Evolutionary conservation across 2,888 invertebrate species (phyloP).

Genomic region (Abscondita cerata): DNA sequence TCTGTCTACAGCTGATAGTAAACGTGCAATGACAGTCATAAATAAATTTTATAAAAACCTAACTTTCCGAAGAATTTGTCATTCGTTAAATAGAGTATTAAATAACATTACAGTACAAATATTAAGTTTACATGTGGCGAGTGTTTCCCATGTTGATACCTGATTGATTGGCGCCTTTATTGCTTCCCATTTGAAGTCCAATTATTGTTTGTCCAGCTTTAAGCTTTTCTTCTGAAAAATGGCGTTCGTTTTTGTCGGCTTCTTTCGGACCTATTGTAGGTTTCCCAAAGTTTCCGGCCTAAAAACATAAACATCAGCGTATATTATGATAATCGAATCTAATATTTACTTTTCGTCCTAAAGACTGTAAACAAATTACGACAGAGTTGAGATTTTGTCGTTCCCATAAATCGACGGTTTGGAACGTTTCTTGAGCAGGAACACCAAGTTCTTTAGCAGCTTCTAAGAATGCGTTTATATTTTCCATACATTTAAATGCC

Average conservation of each 20-base stretch:
- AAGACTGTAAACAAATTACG: slow-evolving; percentile 91
- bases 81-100: slow-evolving; percentile 29
- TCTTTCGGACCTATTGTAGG: slow-evolving; percentile 96
- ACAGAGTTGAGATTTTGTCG: slow-evolving; percentile 95
- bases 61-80: slow-evolving; percentile 22
- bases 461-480: slow-evolving; percentile 92
- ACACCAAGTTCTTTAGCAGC: slow-evolving; percentile 87
- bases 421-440: slow-evolving; percentile 93
- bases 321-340: not conserved
- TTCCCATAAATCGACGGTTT: slow-evolving; percentile 98
- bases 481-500: slow-evolving; percentile 99
- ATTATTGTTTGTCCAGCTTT: slow-evolving; percentile 93
- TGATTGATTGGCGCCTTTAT: slow-evolving; percentile 96
- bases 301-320: slow-evolving; percentile 13
- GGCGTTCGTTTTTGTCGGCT: slow-evolving; percentile 91
- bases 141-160: slow-evolving; percentile 98
- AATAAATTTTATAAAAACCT: slow-evolving; percentile 19
- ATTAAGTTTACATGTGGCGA: slow-evolving; percentile 85
- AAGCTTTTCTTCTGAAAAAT: slow-evolving; percentile 94
- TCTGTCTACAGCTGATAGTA: slow-evolving; percentile 14
- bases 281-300: slow-evolving; percentile 83
- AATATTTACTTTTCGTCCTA: slow-evolving; percentile 85
- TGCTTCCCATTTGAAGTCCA: slow-evolving; percentile 94
- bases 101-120: slow-evolving; percentile 15
- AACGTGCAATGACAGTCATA: slow-evolving; percentile 22